These are phyloP conservation scores for Hesperophylax magnus DNA, from an alignment of 1,140 invertebrate genomes.

Conservation along the genomic window DNA sequence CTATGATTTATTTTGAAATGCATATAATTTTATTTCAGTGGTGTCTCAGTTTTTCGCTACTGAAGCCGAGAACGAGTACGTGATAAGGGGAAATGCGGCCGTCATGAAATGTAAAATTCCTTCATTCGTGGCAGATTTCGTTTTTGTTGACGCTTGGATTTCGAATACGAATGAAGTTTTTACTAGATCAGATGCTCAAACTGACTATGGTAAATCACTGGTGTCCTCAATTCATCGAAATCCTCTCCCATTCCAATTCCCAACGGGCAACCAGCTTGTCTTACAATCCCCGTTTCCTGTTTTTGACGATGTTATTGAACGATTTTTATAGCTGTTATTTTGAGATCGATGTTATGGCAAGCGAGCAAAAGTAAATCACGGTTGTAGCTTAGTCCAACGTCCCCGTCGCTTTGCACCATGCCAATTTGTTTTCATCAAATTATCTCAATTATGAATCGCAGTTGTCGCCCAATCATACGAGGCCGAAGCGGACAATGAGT, in stretches of 20 bases:
- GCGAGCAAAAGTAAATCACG: background rate
- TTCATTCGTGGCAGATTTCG: constrained; percentile 93
- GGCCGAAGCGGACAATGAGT: constrained; percentile 87
- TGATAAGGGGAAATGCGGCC: constrained; percentile 91
- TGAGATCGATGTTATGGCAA: background rate
- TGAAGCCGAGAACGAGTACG: constrained; percentile 94
- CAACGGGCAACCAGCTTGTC: background rate
- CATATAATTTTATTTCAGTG: constrained; percentile 72
- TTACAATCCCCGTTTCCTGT: constrained; percentile 21
- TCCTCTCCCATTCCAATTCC: constrained; percentile 40
- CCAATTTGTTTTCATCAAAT: constrained; percentile 31
- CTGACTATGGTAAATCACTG: constrained; percentile 69
- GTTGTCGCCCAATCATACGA: constrained; percentile 87
- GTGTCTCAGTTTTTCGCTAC: constrained; percentile 90
- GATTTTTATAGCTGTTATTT: background rate
- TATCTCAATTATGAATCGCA: constrained; percentile 62
- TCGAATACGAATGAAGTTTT: constrained; percentile 82
- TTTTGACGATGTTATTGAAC: background rate
- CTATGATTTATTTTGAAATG: background rate
- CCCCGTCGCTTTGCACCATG: background rate
- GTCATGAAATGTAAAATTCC: constrained; percentile 96
- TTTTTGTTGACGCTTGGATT: constrained; percentile 89
- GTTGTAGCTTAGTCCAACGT: background rate
- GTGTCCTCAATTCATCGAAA: constrained; percentile 15
- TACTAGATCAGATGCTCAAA: constrained; percentile 69